Conservation (phyloP, 2,797 vertebrate genomes). For the Sebastes baramenuke region DNA sequence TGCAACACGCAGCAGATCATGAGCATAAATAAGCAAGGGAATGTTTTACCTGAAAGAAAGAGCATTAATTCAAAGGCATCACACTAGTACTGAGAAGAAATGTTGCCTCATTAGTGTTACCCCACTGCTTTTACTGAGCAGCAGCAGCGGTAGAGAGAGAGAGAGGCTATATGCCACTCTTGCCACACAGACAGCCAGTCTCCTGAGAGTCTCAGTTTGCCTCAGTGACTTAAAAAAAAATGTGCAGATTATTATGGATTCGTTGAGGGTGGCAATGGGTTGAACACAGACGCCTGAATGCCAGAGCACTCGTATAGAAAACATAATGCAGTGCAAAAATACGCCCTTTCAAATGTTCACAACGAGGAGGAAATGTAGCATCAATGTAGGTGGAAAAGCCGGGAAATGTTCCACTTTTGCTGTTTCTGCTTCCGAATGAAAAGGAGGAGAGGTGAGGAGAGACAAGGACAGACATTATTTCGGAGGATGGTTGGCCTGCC, state of each 20-base stretch:
- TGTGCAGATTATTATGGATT: slow-evolving; percentile 54
- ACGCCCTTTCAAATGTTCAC: slow-evolving; percentile 46
- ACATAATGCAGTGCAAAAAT: slow-evolving; percentile 28
- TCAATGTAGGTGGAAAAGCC: slow-evolving; percentile 20
- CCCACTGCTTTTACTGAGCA: slow-evolving; percentile 73
- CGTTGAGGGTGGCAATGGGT: slow-evolving; percentile 39
- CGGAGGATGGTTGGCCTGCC: slow-evolving; percentile 69
- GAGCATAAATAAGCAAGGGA: slow-evolving; percentile 73
- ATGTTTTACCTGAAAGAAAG: slow-evolving; percentile 77
- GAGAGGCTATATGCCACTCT: slow-evolving; percentile 49
- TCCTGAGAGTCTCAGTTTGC: slow-evolving; percentile 63
- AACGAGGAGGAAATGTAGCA: slow-evolving; percentile 34
- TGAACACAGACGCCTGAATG: slow-evolving; percentile 49
- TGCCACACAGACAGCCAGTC: slow-evolving; percentile 52
- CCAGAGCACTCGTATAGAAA: slow-evolving; percentile 38
- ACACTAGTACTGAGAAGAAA: slow-evolving; percentile 64
- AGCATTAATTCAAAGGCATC: slow-evolving; percentile 77
- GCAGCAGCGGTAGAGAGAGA: slow-evolving; percentile 1
- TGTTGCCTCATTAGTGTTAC: slow-evolving; percentile 80
- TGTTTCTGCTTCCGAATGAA: slow-evolving; percentile 39
- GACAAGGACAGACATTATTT: slow-evolving; percentile 77
- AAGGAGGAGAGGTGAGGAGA: slow-evolving; percentile 61
- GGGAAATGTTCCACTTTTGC: slow-evolving; percentile 35
- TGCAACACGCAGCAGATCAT: slow-evolving; percentile 72
- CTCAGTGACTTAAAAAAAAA: slow-evolving; percentile 45